phyloP scores from a whole-genome alignment of 2,113 vertebrate species.

The Bungarus multicinctus region DNA sequence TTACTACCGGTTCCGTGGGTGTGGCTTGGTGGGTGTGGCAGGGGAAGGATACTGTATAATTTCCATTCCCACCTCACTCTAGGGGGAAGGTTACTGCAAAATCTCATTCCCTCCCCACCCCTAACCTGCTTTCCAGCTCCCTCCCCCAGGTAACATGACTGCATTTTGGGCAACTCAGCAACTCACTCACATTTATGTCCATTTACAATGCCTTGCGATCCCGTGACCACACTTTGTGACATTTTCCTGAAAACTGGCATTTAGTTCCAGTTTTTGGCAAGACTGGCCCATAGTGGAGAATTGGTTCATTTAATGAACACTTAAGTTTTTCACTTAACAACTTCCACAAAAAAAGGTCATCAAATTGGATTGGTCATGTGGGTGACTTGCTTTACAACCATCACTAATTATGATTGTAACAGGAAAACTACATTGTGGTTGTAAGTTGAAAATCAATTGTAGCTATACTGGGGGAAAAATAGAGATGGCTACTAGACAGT shows the following conservation, averaged over 20 bases:
- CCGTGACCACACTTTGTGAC: background rate
- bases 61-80: too few relatives aligned
- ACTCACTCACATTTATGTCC: background rate
- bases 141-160: background rate
- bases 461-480: background rate
- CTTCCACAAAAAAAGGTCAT: too few relatives aligned
- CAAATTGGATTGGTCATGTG: background rate
- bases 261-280: background rate
- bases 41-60: too few relatives aligned
- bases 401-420: background rate
- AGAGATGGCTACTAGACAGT: background rate
- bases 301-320: background rate
- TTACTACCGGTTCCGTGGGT: too few relatives aligned
- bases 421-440: background rate
- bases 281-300: background rate
- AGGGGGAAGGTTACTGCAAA: too few relatives aligned
- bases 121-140: too few relatives aligned
- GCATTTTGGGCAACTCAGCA: background rate
- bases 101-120: too few relatives aligned
- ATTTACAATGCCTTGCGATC: background rate
- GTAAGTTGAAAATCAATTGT: background rate
- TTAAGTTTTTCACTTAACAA: too few relatives aligned
- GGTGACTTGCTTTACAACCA: background rate
- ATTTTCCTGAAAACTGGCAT: background rate
- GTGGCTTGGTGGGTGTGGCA: too few relatives aligned